Conservation (phyloP, 2,797 vertebrate genomes). For the Salmo trutta region DNA sequence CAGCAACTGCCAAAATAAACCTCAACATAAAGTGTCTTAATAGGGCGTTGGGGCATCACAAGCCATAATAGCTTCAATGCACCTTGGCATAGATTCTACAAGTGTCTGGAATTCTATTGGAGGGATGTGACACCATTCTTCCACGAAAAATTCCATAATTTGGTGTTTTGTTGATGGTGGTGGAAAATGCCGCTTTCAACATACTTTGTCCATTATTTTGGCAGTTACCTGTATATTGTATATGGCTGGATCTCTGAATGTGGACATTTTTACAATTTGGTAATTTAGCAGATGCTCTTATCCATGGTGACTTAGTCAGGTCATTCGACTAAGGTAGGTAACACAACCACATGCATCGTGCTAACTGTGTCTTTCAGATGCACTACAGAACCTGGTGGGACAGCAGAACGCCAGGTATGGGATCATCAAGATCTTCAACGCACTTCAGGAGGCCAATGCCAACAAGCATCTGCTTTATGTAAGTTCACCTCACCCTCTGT, state of each 20-base stretch:
- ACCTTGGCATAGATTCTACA: no score
- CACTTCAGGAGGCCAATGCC: slow-evolving; percentile 92
- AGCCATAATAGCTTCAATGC: no score
- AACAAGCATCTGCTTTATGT: slow-evolving; percentile 98
- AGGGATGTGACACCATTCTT: no score
- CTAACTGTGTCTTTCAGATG: slow-evolving; percentile 76
- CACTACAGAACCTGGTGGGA: slow-evolving; percentile 93
- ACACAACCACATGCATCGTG: neutral
- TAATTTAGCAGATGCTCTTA: neutral
- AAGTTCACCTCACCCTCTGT: slow-evolving; percentile 63
- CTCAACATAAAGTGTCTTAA: no score
- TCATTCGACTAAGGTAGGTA: neutral
- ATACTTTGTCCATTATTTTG: no score
- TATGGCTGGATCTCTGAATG: neutral
- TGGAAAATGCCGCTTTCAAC: no score
- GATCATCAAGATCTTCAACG: slow-evolving; percentile 96
- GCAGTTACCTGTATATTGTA: no score
- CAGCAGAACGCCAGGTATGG: slow-evolving; percentile 96
- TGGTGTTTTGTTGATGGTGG: no score
- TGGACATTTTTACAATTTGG: neutral
- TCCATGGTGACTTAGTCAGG: neutral
- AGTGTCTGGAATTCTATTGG: no score
- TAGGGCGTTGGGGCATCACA: no score
- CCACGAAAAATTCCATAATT: no score
- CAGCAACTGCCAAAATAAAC: no score